These are phyloP conservation scores for Acanthosepion esculentum DNA, from an alignment of 2,888 invertebrate species.

Conservation along the genomic window DNA sequence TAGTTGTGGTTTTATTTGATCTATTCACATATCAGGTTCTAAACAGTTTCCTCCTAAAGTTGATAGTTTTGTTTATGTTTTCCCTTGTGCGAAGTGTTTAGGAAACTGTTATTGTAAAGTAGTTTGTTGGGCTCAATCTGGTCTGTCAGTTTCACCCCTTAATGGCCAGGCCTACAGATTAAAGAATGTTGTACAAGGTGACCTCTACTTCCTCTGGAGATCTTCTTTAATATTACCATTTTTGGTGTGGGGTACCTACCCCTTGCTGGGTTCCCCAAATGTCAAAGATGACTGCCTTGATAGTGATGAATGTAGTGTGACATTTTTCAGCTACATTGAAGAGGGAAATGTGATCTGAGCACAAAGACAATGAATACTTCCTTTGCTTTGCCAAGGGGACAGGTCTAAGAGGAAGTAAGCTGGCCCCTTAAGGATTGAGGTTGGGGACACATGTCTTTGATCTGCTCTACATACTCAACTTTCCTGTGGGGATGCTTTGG, in stretches of 20 bases:
- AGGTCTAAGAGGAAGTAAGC: constrained; percentile 40
- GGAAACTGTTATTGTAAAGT: constrained; percentile 12
- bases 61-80: constrained; percentile 25
- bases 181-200: constrained; percentile 25
- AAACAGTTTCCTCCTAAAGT: not conserved
- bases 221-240: constrained; percentile 35
- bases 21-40: not conserved
- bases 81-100: too few species aligned
- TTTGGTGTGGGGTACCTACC: constrained; percentile 43
- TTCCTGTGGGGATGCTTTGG: constrained; percentile 40
- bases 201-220: constrained; percentile 25
- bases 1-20: not conserved
- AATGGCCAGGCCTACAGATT: not conserved
- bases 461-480: constrained; percentile 40
- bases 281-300: constrained; percentile 44
- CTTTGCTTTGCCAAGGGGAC: constrained; percentile 40
- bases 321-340: constrained; percentile 46
- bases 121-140: not conserved
- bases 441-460: constrained; percentile 39
- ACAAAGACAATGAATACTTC: constrained; percentile 43
- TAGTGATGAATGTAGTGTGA: constrained; percentile 44
- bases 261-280: constrained; percentile 34
- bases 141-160: not conserved
- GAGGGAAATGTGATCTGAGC: constrained; percentile 40
- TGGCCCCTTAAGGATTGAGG: constrained; percentile 42